These are phyloP conservation scores for Zeuzera pyrina DNA, from an alignment of 2,888 invertebrate genomes.

Conservation along the genomic window DNA sequence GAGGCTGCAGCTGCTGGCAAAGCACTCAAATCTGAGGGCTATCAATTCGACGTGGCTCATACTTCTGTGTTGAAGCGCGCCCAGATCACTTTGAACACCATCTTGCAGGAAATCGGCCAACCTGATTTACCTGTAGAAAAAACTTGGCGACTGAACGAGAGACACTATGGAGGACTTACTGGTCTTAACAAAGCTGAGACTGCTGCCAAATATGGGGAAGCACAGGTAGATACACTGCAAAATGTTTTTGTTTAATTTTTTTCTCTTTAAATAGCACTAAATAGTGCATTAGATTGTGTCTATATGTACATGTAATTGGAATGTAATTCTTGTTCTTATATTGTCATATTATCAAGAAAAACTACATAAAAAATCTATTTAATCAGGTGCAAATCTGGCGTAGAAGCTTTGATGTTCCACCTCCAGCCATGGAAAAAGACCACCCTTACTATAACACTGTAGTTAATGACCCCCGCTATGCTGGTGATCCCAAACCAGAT, in stretches of 20 bases:
- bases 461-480: constrained; percentile 82
- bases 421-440: constrained; percentile 84
- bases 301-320: too few species aligned
- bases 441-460: constrained; percentile 84
- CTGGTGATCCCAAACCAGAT: constrained; percentile 78
- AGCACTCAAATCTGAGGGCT: constrained; percentile 78
- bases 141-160: constrained; percentile 89
- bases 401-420: constrained; percentile 85
- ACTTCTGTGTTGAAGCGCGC: constrained; percentile 87
- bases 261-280: too few species aligned
- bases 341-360: too few species aligned
- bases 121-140: constrained; percentile 77
- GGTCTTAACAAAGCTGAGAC: constrained; percentile 90
- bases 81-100: constrained; percentile 79
- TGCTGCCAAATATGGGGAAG: constrained; percentile 88
- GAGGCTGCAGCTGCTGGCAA: constrained; percentile 82
- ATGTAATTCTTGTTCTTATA: too few species aligned
- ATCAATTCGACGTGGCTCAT: constrained; percentile 84
- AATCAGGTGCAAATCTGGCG: constrained; percentile 87
- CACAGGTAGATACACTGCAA: constrained; percentile 80
- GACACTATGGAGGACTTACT: constrained; percentile 90
- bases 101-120: constrained; percentile 79
- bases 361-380: not conserved
- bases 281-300: too few species aligned
- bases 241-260: too few species aligned